Evolutionary conservation across 1,140 invertebrate genomes (phyloP), one percentile per base, ranked within the genome.

Genomic region (Drosophila rufa): DNA sequence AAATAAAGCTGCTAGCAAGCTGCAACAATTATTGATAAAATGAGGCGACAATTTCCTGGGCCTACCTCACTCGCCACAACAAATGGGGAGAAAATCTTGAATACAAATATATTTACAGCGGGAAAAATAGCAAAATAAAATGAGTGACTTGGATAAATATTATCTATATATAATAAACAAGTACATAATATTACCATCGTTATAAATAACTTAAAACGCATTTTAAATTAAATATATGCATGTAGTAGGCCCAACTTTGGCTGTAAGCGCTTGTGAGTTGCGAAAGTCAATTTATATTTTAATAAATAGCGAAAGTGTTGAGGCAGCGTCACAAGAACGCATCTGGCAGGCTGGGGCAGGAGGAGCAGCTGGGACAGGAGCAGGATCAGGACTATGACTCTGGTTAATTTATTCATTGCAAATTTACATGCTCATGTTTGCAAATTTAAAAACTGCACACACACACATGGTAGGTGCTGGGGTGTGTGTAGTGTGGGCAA

Each of bases 361-460:
- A 3, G 9, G 33, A 36, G 33, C 30, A 9, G 30, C 19, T 0
- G 22, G 1, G 2, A 2, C 22, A 22, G 22, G 22, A n/a, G 27
- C 30, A 36, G 62, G 42, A 43, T 33, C 55, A 45, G 56, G 51
- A 55, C 51, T 42, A 50, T 79, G 75, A 74, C 70, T 85, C 69
- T 77, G 76, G 75, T 89, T 87, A 87, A 87, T 87, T 87, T 87
- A 87, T 87, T 87, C 83, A 87, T 87, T 87, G 83, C 84, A 89
- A 86, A 87, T 89, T 89, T 89, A 83, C 83, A 87, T 87, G 76
- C 83, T 87, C 83, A 87, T 87, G 83, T 87, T 87, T 87, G 83
- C 80, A 87, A 87, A 89, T 89, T 89, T 87, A 87, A 87, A 87
- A 87, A 86, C 71, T 82, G 71, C 77, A 79, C 75, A 79, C 58